A percentile compares a stretch with the other conserved stretches of the same genome.
Evolutionary conservation across 1,140 invertebrate species (phyloP).

Genomic region (Drosophila ironensis): DNA sequence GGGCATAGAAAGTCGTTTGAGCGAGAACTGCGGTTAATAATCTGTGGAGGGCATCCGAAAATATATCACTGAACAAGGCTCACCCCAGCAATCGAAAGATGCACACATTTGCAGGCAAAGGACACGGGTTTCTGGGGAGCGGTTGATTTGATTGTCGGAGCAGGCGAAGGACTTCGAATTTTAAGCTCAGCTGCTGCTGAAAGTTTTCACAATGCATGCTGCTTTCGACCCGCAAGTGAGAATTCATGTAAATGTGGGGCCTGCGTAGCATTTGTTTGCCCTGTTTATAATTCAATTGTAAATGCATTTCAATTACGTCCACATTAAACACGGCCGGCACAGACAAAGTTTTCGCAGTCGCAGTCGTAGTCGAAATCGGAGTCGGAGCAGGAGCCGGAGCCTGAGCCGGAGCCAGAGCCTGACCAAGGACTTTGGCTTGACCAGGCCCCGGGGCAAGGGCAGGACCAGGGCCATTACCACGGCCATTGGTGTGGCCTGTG

Average conservation of each 20-base stretch:
- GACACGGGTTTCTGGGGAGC: slow-evolving; percentile 63
- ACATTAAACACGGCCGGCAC: slow-evolving; percentile 73
- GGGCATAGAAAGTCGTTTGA: no score
- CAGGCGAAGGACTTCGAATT: slow-evolving; percentile 30
- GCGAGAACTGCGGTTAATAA: no score
- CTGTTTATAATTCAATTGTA: slow-evolving; percentile 81
- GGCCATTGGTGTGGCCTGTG: slow-evolving; percentile 48
- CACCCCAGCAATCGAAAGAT: slow-evolving; percentile 5
- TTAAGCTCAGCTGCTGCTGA: slow-evolving; percentile 63
- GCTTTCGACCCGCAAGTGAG: slow-evolving; percentile 36
- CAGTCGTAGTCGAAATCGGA: no score
- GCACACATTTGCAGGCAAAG: slow-evolving; percentile 18
- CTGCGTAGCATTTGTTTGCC: slow-evolving; percentile 63
- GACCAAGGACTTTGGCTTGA: slow-evolving; percentile 32
- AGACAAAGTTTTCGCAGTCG: slow-evolving; percentile 76
- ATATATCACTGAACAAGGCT: no score
- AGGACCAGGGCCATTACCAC: slow-evolving; percentile 12
- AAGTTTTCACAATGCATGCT: slow-evolving; percentile 67
- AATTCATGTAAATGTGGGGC: slow-evolving; percentile 48
- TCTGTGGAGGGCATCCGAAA: no score
- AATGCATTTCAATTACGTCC: slow-evolving; percentile 80
- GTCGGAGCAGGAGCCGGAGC: no score
- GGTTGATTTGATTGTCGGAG: slow-evolving; percentile 73
- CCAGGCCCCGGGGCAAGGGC: slow-evolving; percentile 13
- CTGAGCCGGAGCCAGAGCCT: slow-evolving; percentile 13